Evolutionary conservation across 2,797 vertebrate genomes (phyloP), one percentile per base, ranked within the genome.

Genomic region (Odontamblyopus rebecca): DNA sequence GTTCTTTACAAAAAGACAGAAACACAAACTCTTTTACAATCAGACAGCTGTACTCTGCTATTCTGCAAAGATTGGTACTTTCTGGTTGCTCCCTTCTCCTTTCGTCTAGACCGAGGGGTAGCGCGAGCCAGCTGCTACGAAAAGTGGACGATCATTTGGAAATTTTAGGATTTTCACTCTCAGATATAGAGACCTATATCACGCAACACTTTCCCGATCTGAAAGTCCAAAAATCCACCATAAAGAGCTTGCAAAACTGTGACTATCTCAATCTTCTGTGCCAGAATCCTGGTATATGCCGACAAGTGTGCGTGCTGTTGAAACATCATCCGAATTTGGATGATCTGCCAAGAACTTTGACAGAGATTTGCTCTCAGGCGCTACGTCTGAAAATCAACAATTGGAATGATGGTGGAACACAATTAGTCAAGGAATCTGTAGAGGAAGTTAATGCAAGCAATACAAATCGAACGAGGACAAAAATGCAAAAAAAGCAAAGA

Each of bases 51-150:
- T 93, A 97, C 78, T 93, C 93, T 0, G 92, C 94, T 6, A 89
- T 99, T 69, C 93, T 97, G 61, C 97, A 97, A 83, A 95, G 92
- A 73, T 92, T 93, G 74, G 67, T 96, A 5, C 94, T 99, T 23
- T 90, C 85, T 0, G 96, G 96, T 2, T 97, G 96, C 82, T 95
- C 95, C 0, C 82, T 99, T 62, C 82, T 98, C 23, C 88, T 98
- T 18, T 93, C 93, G 0, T 89, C 93, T 8, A 93, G 95, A 69
- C 94, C 95, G 3, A 93, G 90, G 82, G 95, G 94, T 32, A 93
- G 91, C 11, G 83, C 95, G 50, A 92, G 80, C 75, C 96, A 93
- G 70, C 89, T 92, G 1, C 57, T 96, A 27, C 91, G 94, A 61
- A 95, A 94, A 81, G 91, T 93, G 0, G 95, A 98, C 71, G 87